Base-by-base conservation (phyloP, 2,888 invertebrate genomes). In the Tipula lateralis region DNA sequence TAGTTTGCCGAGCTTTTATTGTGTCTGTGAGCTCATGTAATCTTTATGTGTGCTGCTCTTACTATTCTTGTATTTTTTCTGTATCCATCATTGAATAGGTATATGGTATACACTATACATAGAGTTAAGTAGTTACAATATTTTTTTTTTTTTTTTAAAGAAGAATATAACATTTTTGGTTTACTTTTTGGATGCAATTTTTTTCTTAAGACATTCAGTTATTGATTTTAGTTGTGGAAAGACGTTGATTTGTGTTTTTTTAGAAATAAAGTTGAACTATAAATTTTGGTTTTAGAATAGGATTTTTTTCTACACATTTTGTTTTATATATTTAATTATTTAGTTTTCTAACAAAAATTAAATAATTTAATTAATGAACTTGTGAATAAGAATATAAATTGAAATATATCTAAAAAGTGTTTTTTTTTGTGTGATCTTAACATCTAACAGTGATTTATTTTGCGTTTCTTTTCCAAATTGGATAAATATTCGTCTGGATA, bases 101-200 rank as follows among this genome's bases (percentile, higher is more conserved):
- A n/a, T n/a, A n/a, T n/a, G n/a, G n/a, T n/a, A n/a, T n/a, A n/a
- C n/a, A 82, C 30, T 81, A 5, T 44, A 36, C 9, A n/a, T n/a
- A 30, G 82, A 16, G 29, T 30, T 30, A 16, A 82, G 30, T 82
- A 82, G 82, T 29, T 16, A 80, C 24, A 29, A 82, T 16, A 82
- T 30, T 44, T 44, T 44, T 44, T n/a, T 32, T 32, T 16, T 82
- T 30, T 16, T 19, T 82, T 82, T 82, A 82, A 82, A 82, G 82
- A 82, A 82, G 82, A 82, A 82, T 30, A 30, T 32, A 82, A 82
- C 5, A 82, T 82, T 13, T 82, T 82, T 30, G 82, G 82, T 82
- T 82, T 82, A 82, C 82, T 30, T 82, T 82, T 82, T 82, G 32
- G 16, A 82, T 82, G 82, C 82, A 82, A 82, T 82, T 82, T 82